These are phyloP conservation scores for Microvelia longipes DNA, from an alignment of 1,140 invertebrate species.

Conservation along the genomic window DNA sequence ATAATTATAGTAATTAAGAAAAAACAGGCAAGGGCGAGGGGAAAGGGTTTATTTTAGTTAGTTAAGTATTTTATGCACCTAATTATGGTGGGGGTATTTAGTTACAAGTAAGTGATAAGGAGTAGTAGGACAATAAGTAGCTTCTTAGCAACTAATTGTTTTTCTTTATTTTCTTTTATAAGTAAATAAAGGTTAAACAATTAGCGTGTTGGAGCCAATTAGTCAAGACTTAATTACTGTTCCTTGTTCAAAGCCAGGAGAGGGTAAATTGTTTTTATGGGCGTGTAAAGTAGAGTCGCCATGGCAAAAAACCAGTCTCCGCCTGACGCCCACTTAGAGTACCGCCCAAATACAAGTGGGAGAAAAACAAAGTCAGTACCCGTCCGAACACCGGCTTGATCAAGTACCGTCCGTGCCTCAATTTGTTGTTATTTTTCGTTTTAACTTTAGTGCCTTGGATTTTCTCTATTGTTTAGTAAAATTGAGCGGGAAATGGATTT, in stretches of 20 bases:
- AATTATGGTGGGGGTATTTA: too few relatives aligned
- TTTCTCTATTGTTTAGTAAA: neutral
- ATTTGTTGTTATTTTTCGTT: too few relatives aligned
- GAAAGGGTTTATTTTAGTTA: too few relatives aligned
- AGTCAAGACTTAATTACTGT: neutral
- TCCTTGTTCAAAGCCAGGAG: neutral
- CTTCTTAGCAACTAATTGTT: too few relatives aligned
- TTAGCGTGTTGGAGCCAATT: neutral
- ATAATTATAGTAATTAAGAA: too few relatives aligned
- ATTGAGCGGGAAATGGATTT: slow-evolving; percentile 8
- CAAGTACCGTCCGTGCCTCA: neutral
- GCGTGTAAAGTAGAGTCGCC: neutral
- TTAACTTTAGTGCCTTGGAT: neutral
- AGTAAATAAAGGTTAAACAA: neutral
- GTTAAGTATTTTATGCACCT: too few relatives aligned
- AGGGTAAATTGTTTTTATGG: neutral
- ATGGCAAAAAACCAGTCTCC: neutral
- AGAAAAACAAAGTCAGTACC: neutral
- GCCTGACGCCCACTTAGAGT: neutral
- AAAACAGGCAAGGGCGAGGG: too few relatives aligned
- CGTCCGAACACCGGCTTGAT: neutral
- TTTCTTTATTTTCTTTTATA: too few relatives aligned
- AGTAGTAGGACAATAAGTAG: too few relatives aligned
- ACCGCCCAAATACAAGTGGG: neutral
- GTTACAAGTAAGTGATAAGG: too few relatives aligned